Base-by-base conservation (phyloP, 2,797 vertebrate genomes). In the Serranus cabrilla region DNA sequence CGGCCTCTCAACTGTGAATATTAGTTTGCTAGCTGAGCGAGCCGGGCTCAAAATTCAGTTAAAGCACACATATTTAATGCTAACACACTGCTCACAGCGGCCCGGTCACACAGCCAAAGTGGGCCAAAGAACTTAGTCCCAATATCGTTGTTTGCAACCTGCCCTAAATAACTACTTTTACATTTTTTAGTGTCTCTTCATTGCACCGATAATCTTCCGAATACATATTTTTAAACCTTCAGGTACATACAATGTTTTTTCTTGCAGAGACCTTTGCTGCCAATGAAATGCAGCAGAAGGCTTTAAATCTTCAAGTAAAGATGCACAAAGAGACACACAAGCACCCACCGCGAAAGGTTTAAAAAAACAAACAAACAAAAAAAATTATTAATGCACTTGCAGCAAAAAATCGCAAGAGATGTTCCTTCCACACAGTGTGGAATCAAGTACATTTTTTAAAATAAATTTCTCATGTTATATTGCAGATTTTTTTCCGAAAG, bases 251-350 rank as follows among this genome's bases (percentile, higher is more conserved):
- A 34, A 4, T 34, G 5, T 54, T 57, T 11, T 40, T 56, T 63
- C 47, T 31, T 14, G 59, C 40, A 4, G 37, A 71, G 54, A 57
- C 34, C 58, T 40, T 2, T 6, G 58, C 47, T 61, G 50, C 42
- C 11, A 39, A 21, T 12, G 52, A 67, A 54, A 71, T 71, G 47
- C 50, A 74, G 76, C 69, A 70, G 65, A 40, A 60, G 58, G 61
- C 67, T 78, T 80, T 80, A 20, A 88, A 83, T 78, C 50, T 84
- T 82, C 74, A 80, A 80, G 80, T 83, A 80, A 78, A 86, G 55
- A 71, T 62, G 67, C 60, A 80, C 71, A 85, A 80, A 75, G 55
- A 86, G 65, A 82, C 50, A 76, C 57, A 77, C 4, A 25, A 84
- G 71, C 76, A 61, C 54, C 65, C 18, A 18, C 80, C 66, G 69